Base-by-base conservation (phyloP, 2,113 vertebrate genomes). In the Notarius lentiginosus region DNA sequence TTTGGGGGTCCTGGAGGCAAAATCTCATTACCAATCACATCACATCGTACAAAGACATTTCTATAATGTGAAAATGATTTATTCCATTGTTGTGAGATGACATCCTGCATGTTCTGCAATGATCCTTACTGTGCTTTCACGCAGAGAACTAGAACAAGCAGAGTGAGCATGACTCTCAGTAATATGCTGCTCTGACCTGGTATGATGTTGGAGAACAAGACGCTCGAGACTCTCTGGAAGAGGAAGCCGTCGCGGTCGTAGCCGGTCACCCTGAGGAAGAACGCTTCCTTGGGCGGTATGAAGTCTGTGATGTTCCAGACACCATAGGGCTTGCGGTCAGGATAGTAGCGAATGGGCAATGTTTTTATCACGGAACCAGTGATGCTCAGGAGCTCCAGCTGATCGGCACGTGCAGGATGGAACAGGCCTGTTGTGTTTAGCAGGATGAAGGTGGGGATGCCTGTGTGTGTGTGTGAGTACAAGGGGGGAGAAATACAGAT, bases 221-320 rank as follows among this genome's bases (percentile, higher is more conserved):
- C 98, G 68, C 97, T 98, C 22, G 98, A 99, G 61, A 99, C 95
- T 92, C 98, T 96, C 93, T 99, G 98, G 89, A 99, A 99, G 73
- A 97, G 88, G 90, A 96, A 97, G 87, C 93, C 96, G 4, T 97
- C 93, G 5, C 92, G 94, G 92, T 99, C 98, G 49, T 98, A 99
- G 87, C 98, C 98, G 0, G 90, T 96, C 84, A 99, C 92, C 92
- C 96, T 95, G 88, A 99, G 94, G 90, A 99, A 99, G 93, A 99
- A 99, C 81, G 96, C 96, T 94, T 99, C 97, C 10, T 94, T 92
- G 81, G 98, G 98, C 20, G 98, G 97, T 79, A 98, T 90, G 86
- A 99, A 99, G 68, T 98, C 97, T 41, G 98, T 97, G 93, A 99
- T 94, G 94, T 99, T 99, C 97, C 97, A 99, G 8, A 99, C 92